These are phyloP conservation scores for Pipistrellus pipistrellus DNA, from an alignment of 2,797 vertebrate genomes.

Conservation along the genomic window DNA sequence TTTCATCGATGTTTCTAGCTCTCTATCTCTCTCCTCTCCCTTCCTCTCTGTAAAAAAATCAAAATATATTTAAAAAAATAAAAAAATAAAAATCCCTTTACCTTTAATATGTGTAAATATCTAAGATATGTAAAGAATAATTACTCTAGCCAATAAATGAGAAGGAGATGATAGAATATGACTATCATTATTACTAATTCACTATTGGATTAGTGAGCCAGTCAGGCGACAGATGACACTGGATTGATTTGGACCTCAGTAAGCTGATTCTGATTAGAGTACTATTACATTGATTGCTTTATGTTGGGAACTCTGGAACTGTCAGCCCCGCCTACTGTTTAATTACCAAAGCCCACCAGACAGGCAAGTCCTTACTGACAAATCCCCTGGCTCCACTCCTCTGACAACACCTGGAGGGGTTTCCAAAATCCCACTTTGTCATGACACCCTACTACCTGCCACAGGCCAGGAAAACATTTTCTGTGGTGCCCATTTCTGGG, in stretches of 20 bases:
- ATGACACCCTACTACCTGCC: neutral
- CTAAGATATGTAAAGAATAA: neutral
- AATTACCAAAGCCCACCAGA: neutral
- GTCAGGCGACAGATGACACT: neutral
- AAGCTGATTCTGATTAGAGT: neutral
- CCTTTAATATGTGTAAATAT: neutral
- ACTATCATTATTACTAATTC: neutral
- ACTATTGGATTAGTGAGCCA: neutral
- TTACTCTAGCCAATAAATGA: neutral
- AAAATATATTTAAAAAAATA: no score
- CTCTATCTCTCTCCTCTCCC: no score
- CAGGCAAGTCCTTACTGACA: neutral
- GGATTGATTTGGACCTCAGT: neutral
- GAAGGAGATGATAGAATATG: neutral
- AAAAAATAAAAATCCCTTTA: neutral
- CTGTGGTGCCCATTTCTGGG: neutral
- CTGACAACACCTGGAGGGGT: neutral
- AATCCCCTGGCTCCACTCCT: neutral
- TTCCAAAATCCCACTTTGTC: neutral
- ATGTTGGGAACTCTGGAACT: neutral
- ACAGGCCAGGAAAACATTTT: neutral
- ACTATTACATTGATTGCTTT: neutral
- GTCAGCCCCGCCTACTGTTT: neutral
- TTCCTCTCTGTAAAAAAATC: no score
- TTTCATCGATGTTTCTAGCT: no score